Conservation (phyloP, 2,888 invertebrate genomes). For the Pogonocherus hispidulus region DNA sequence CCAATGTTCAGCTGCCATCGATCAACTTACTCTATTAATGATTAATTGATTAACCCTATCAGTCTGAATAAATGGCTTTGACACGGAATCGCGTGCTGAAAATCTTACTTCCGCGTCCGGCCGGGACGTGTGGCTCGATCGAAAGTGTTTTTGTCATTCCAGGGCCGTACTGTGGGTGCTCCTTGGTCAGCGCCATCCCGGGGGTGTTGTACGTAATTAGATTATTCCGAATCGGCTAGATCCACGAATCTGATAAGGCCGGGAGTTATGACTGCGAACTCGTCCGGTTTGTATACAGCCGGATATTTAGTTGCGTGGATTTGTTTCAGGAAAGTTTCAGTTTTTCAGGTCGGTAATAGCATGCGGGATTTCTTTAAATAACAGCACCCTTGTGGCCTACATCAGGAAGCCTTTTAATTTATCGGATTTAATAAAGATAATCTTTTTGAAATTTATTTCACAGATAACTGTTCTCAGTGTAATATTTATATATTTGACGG, state of each 20-base stretch:
- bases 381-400: too few species aligned
- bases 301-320: too few species aligned
- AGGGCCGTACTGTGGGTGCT: neutral
- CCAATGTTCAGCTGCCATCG: conserved; percentile 53
- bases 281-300: neutral
- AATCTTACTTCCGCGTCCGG: conserved; percentile 50
- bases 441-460: too few species aligned
- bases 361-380: too few species aligned
- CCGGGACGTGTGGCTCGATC: neutral
- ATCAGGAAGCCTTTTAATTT: too few species aligned
- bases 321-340: too few species aligned
- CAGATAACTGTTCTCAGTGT: too few species aligned
- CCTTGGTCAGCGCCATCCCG: neutral
- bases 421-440: too few species aligned
- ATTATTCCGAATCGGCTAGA: conserved; percentile 11
- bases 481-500: too few species aligned
- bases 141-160: conserved; percentile 17
- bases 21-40: conserved; percentile 59
- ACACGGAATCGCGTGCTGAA: conserved; percentile 60
- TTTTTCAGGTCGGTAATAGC: too few species aligned
- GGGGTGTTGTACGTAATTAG: conserved; percentile 12
- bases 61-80: conserved; percentile 58
- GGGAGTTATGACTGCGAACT: neutral
- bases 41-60: conserved; percentile 60
- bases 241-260: conserved; percentile 8